Conservation (phyloP, 2,888 invertebrate species). For the Coleophora deauratella region DNA sequence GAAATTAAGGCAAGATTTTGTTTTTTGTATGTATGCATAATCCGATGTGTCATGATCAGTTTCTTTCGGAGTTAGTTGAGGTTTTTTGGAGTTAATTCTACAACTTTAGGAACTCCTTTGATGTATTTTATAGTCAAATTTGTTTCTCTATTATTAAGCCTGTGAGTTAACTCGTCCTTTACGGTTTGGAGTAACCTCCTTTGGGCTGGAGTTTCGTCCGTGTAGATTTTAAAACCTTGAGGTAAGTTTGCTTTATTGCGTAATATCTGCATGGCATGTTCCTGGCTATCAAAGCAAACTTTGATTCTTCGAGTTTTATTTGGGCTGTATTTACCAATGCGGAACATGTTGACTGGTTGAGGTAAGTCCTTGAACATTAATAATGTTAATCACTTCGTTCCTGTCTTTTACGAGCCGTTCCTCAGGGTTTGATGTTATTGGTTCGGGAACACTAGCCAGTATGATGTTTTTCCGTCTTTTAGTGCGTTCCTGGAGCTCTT, state of each 20-base stretch:
- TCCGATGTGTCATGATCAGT: background rate
- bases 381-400: background rate
- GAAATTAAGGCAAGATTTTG: slow-evolving; percentile 3
- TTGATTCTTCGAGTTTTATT: slow-evolving; percentile 5
- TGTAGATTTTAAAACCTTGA: background rate
- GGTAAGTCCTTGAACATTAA: background rate
- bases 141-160: slow-evolving; percentile 5
- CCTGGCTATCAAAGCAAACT: slow-evolving; percentile 1
- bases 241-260: background rate
- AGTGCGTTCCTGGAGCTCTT: slow-evolving; percentile 2
- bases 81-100: slow-evolving; percentile 7
- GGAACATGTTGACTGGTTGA: slow-evolving; percentile 1
- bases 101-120: slow-evolving; percentile 3
- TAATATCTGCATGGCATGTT: slow-evolving; percentile 1
- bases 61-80: background rate
- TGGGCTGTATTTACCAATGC: slow-evolving; percentile 4
- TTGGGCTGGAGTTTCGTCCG: slow-evolving; percentile 12
- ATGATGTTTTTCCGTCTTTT: slow-evolving; percentile 3
- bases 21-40: slow-evolving; percentile 1
- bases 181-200: slow-evolving; percentile 3
- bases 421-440: background rate
- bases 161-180: slow-evolving; percentile 9
- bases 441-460: slow-evolving; percentile 1
- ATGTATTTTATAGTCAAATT: slow-evolving; percentile 5
- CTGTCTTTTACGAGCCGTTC: background rate